Percentiles rank a stretch among this genome's conserved stretches.
Evolutionary conservation across 2,888 invertebrate genomes (phyloP).

Genomic region (Hydriomena furcata): DNA sequence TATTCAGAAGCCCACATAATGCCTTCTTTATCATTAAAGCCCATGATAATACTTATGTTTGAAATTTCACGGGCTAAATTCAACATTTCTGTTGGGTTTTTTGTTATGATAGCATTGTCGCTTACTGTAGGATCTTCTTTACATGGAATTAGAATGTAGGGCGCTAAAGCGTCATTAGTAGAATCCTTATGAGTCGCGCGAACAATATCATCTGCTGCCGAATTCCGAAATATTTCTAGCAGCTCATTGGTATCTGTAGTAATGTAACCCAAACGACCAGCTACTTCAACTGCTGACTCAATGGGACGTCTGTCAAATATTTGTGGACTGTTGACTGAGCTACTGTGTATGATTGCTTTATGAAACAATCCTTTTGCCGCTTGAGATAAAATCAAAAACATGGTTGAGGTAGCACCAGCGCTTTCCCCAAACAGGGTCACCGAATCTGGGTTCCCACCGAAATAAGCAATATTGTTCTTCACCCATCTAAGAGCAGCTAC

Average conservation of each 20-base stretch:
- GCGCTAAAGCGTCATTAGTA: constrained; percentile 36
- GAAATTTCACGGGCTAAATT: constrained; percentile 22
- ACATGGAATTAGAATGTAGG: constrained; percentile 43
- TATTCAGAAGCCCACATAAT: constrained; percentile 43
- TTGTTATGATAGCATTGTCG: constrained; percentile 35
- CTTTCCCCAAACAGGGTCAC: constrained; percentile 59
- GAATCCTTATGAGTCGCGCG: constrained; percentile 34
- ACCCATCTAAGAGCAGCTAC: constrained; percentile 58
- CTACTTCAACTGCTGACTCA: constrained; percentile 37
- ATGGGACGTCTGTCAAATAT: constrained; percentile 40
- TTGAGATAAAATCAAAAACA: constrained; percentile 45
- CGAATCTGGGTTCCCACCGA: constrained; percentile 55
- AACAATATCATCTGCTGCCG: constrained; percentile 42
- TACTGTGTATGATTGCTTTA: constrained; percentile 52
- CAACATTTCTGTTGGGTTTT: constrained; percentile 36
- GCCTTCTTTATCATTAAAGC: constrained; percentile 51
- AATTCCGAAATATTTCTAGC: constrained; percentile 41
- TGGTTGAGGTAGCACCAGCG: constrained; percentile 46
- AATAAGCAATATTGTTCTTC: constrained; percentile 49
- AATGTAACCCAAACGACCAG: constrained; percentile 40
- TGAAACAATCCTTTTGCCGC: constrained; percentile 49
- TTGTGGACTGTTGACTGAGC: constrained; percentile 42
- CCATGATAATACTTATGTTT: constrained; percentile 42
- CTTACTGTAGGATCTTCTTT: constrained; percentile 34
- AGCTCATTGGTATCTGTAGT: constrained; percentile 43